These are phyloP conservation scores for Temnothorax rugatulus DNA, from an alignment of 2,888 invertebrate genomes.

Conservation along the genomic window DNA sequence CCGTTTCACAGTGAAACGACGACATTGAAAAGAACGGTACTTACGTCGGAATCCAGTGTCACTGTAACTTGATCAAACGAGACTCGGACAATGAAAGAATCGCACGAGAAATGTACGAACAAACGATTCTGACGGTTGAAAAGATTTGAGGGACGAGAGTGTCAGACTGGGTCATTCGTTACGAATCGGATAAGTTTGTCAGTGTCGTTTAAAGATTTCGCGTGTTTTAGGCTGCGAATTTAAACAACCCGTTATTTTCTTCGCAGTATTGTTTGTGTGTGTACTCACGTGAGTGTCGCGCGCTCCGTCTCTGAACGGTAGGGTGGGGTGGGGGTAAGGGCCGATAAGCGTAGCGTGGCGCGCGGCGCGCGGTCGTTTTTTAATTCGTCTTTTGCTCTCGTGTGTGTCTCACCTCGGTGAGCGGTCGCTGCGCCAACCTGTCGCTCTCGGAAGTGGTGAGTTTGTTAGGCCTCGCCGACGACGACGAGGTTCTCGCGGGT, in stretches of 20 bases:
- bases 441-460: slow-evolving; percentile 79
- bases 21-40: slow-evolving; percentile 6
- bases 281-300: not conserved
- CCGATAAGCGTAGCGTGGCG: not conserved
- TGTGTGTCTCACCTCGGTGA: slow-evolving; percentile 43
- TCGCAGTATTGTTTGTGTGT: not conserved
- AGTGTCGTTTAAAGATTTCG: slow-evolving; percentile 12
- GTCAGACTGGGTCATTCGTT: not conserved
- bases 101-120: not conserved
- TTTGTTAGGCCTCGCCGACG: slow-evolving; percentile 79
- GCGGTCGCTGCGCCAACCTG: slow-evolving; percentile 72
- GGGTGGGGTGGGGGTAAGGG: not conserved
- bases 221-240: not conserved
- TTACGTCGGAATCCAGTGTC: not conserved
- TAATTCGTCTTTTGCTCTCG: not conserved
- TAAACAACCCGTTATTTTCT: not conserved
- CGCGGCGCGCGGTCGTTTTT: not conserved
- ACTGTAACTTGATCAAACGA: not conserved
- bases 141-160: slow-evolving; percentile 6
- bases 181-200: not conserved
- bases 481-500: slow-evolving; percentile 79
- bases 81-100: slow-evolving; percentile 1
- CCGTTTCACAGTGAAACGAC: slow-evolving; percentile 1
- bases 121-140: not conserved
- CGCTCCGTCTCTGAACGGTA: not conserved